Evolutionary conservation across 2,888 invertebrate species (phyloP).

Genomic region (Ceratothoa steindachneri): DNA sequence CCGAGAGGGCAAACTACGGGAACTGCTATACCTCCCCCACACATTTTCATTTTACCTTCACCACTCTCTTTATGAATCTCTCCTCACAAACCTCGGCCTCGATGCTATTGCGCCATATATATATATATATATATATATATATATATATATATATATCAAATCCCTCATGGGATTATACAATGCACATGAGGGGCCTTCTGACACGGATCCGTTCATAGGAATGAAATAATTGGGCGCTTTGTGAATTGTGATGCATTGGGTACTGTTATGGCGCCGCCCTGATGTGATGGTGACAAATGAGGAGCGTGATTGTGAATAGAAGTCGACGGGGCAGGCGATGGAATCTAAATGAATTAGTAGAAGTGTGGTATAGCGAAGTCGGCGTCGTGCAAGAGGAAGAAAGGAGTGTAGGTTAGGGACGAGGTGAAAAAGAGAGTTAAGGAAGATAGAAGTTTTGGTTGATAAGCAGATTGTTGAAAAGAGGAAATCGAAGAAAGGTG

Average conservation of each 20-base stretch:
- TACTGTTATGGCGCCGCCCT: not conserved
- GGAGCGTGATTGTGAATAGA: not conserved
- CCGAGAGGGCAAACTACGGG: too few relatives aligned
- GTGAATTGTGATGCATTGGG: not conserved
- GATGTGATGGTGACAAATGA: not conserved
- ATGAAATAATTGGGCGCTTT: not conserved
- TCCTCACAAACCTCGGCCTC: too few relatives aligned
- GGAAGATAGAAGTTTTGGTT: too few relatives aligned
- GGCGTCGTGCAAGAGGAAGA: not conserved
- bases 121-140: conserved; percentile 15
- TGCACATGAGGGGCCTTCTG: too few relatives aligned
- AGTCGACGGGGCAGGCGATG: not conserved
- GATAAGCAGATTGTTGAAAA: too few relatives aligned
- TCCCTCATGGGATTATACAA: too few relatives aligned
- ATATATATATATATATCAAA: not conserved
- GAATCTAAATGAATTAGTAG: not conserved
- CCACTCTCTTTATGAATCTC: too few relatives aligned
- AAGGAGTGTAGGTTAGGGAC: not conserved
- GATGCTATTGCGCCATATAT: not conserved
- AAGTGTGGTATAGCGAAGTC: too few relatives aligned
- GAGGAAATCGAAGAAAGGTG: too few relatives aligned
- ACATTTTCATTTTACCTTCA: too few relatives aligned
- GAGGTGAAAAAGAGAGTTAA: not conserved
- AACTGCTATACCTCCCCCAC: too few relatives aligned
- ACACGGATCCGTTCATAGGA: not conserved